These are phyloP conservation scores for Eucriotettix oculatus DNA, from an alignment of 2,888 invertebrate genomes.

Conservation along the genomic window DNA sequence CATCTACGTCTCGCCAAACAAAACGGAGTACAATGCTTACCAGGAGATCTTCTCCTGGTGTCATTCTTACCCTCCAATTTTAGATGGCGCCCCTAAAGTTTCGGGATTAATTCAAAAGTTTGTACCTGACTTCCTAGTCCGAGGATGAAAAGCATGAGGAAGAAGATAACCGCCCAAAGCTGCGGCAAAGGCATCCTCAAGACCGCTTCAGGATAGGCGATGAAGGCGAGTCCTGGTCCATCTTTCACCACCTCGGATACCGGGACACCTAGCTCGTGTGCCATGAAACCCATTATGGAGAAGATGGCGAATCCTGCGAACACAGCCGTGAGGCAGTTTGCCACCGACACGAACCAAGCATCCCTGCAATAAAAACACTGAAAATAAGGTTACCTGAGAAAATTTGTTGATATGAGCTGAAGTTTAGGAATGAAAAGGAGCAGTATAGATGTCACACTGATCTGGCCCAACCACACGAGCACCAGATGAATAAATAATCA, in stretches of 20 bases:
- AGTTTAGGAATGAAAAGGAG: too few species aligned
- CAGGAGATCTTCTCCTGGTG: too few species aligned
- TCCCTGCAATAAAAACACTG: constrained; percentile 11
- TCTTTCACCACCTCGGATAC: constrained; percentile 18
- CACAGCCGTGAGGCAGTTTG: constrained; percentile 26
- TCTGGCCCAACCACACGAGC: too few species aligned
- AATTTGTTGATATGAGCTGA: too few species aligned
- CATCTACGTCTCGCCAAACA: too few species aligned
- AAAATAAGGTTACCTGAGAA: too few species aligned
- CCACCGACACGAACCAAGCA: constrained; percentile 21
- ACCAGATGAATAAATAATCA: too few species aligned
- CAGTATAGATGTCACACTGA: too few species aligned
- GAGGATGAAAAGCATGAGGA: constrained; percentile 17
- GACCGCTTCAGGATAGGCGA: constrained; percentile 19
- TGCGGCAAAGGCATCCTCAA: constrained; percentile 17
- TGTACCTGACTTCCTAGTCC: constrained; percentile 16
- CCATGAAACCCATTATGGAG: constrained; percentile 27
- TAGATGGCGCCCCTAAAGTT: too few species aligned
- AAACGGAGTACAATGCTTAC: too few species aligned
- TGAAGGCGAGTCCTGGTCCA: constrained; percentile 19
- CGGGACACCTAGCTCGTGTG: constrained; percentile 22
- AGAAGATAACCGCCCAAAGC: constrained; percentile 18
- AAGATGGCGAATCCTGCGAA: constrained; percentile 28
- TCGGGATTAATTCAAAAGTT: neutral
- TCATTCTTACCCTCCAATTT: too few species aligned